Percentiles rank a stretch among this genome's conserved stretches.
Conservation (phyloP, 2,888 invertebrate genomes). For the Lithophane leautieri region DNA sequence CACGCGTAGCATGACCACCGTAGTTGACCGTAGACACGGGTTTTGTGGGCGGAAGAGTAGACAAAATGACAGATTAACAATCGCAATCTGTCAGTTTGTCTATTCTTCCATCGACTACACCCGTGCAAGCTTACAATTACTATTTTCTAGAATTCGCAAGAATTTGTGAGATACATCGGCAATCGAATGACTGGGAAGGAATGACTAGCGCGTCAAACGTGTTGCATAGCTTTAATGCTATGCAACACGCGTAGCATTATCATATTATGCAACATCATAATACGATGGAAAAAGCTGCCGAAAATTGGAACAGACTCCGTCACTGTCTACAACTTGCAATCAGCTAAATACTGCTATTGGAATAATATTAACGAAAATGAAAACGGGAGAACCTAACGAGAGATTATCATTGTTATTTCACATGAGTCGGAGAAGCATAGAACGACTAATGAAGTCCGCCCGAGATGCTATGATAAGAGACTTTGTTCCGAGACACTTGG, state of each 20-base stretch:
- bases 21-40: no score
- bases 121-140: no score
- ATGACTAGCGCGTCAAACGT: neutral
- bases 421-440: neutral
- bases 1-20: no score
- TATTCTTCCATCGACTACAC: no score
- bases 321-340: neutral
- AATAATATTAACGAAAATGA: neutral
- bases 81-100: no score
- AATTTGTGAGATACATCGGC: no score
- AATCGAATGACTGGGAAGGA: neutral
- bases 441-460: neutral
- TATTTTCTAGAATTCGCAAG: no score
- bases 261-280: no score
- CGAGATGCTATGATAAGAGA: neutral
- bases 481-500: neutral
- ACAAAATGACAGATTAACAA: no score
- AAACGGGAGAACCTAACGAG: neutral
- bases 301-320: neutral
- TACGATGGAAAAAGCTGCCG: neutral
- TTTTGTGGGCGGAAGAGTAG: no score
- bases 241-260: no score
- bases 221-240: neutral
- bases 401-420: neutral
- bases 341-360: neutral